Evolutionary conservation across 2,888 invertebrate genomes (phyloP).

Genomic region (Machimus rusticus): DNA sequence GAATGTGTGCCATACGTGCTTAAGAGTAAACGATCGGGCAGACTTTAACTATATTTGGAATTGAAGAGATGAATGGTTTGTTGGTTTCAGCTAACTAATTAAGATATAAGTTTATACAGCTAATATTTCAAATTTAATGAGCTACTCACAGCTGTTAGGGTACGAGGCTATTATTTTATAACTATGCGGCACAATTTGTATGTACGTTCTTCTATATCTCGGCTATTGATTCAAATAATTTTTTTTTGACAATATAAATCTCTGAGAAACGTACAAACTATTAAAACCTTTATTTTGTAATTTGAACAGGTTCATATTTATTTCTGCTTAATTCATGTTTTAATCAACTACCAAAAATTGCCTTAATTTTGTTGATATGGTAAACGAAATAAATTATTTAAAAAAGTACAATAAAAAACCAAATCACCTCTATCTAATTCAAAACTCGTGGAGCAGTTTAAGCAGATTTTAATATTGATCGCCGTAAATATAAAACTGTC

Average conservation of each 20-base stretch:
- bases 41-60: neutral
- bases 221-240: neutral
- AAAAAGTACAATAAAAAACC: neutral
- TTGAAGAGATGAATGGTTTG: neutral
- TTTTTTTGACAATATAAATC: too few species aligned
- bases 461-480: neutral
- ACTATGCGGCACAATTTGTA: neutral
- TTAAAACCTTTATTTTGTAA: neutral
- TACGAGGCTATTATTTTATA: neutral
- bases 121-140: neutral
- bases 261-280: neutral
- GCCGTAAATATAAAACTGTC: neutral
- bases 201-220: neutral
- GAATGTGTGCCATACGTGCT: neutral
- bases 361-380: neutral
- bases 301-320: too few species aligned
- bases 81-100: neutral
- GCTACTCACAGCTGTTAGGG: neutral
- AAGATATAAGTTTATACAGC: neutral
- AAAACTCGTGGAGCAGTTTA: neutral
- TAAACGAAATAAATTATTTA: neutral
- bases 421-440: neutral
- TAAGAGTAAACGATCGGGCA: neutral
- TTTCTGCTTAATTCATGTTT: too few species aligned
- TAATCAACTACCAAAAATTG: neutral